Evolutionary conservation across 2,113 vertebrate species (phyloP), one percentile per base, ranked within the genome.

Genomic region (Hydropotes inermis): DNA sequence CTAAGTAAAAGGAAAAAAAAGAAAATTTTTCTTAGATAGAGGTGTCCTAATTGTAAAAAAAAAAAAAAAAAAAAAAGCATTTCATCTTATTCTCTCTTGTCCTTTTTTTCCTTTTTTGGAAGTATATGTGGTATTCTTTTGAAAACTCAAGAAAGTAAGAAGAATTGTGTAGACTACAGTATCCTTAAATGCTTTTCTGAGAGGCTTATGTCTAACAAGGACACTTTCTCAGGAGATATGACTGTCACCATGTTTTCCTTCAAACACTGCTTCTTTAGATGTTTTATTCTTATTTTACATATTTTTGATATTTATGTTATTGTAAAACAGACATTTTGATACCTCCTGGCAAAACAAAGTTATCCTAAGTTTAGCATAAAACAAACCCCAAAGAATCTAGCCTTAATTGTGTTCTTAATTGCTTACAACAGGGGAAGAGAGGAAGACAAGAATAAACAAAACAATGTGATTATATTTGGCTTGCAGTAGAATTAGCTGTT

Each of bases 11-110:
- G 12, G 67, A 7, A 12, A 64, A 43, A 67, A 10, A 19, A 23
- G 10, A 36, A 70, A 17, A 16, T 8, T 57, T 5, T 5, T 17
- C 28, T 43, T 14, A 97, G 21, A 52, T 33, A 88, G 76, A 95
- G 55, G 2, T 93, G 4, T 15, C 52, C 36, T 83, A 6, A 97
- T 98, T 93, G 64, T 97, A 94, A 57, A 94, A 70, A 67, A 95
- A 58, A 39, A 39, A 93, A n/a, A 64, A n/a, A n/a, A 60, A 60
- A 61, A 61, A 61, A 84, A 96, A 5, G 0, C 0, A 74, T 92
- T 97, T 86, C 87, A 14, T 96, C 43, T 85, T 23, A 1, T 1
- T 93, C 0, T 0, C 60, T 94, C 7, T 39, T 83, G 3, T 7
- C 8, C 4, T 86, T 88, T 45, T 45, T 57, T 17, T 39, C 4